Base-by-base conservation (phyloP, 1,140 invertebrate genomes). In the Brachionus paranguensis region DNA sequence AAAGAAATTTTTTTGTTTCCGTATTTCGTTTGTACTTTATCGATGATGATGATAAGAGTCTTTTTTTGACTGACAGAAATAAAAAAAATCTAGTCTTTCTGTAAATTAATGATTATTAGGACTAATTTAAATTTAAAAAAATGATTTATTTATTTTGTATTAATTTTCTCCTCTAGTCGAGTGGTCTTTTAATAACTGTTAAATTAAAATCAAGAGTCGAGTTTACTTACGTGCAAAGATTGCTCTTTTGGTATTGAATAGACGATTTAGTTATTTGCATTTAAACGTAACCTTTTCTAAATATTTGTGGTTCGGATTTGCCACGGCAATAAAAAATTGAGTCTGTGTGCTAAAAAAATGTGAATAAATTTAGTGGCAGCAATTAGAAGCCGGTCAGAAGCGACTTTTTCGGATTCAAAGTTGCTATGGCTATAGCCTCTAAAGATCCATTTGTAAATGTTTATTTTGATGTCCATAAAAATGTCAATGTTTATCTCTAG, bases 291-390 rank as follows among this genome's bases (percentile, higher is more conserved):
- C 68, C 68, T 45, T 72, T 72, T 20, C 37, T 72, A 72, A 72
- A 72, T 72, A 72, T 72, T 72, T 72, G 68, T 43, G 5, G 41
- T 45, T 41, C n/a, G 3, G 68, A 72, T 72, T 72, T 72, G 24
- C 17, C 68, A 60, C 53, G 53, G 53, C 53, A 60, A 60, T 60
- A 60, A 60, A 24, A 24, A 60, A 60, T 60, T 20, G n/a, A 60
- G 20, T 60, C 27, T 60, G 53, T 20, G 53, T 60, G 53, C 53
- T 60, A 60, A 60, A 60, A 55, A 60, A 20, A n/a, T 65, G 60
- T 68, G 12, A 33, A 17, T 14, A n/a, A 20, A 29, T 68, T 68
- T 68, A 41, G 3, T 33, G 65, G 65, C 65, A 68, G 65, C 27
- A 68, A 33, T 68, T 68, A 68, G 65, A 68, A 68, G 53, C 53